Base-by-base conservation (phyloP, 2,888 invertebrate genomes). In the Pachydiplax longipennis region DNA sequence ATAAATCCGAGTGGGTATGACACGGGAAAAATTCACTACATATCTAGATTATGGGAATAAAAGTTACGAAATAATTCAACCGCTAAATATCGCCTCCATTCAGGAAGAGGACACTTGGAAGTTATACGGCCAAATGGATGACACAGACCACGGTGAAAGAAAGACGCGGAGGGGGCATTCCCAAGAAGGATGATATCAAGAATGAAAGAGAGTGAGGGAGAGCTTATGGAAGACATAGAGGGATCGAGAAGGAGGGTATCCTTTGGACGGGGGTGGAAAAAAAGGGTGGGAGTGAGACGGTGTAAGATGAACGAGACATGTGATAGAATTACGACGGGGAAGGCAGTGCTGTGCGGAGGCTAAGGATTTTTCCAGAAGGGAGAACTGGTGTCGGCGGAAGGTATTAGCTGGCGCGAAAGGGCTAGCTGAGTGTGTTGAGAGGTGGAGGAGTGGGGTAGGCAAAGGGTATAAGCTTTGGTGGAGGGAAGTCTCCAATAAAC, bases 251-350 rank as follows among this genome's bases (percentile, higher is more conserved):
- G 2, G 83, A 31, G 40, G 15, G 58, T 15, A 53, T 25, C 53
- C 31, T 18, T 12, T 10, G 82, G 53, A 31, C 5, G 83, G 25
- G 53, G 83, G n/a, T 35, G 40, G 81, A 37, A 37, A 37, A 37
- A 37, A 83, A 22, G 83, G 31, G n/a, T 31, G 31, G 25, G 83
- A n/a, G 53, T 12, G 83, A 53, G 53, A 18, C 13, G 25, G 53
- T 53, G 83, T 53, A 83, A 83, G 83, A 83, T 83, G 83, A 83
- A 83, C 83, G 83, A 83, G 83, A 83, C 83, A 83, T 53, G 83
- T 83, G 83, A 83, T 53, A 83, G 83, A 83, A 83, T 83, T 83
- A 83, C 83, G 83, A 53, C 83, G 53, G 25, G 83, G 83, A 44
- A 44, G 53, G 83, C 48, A 48, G 48, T 83, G 83, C 83, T 53